phyloP scores from a whole-genome alignment of 2,797 vertebrate species.

The Chromobotia macracanthus region DNA sequence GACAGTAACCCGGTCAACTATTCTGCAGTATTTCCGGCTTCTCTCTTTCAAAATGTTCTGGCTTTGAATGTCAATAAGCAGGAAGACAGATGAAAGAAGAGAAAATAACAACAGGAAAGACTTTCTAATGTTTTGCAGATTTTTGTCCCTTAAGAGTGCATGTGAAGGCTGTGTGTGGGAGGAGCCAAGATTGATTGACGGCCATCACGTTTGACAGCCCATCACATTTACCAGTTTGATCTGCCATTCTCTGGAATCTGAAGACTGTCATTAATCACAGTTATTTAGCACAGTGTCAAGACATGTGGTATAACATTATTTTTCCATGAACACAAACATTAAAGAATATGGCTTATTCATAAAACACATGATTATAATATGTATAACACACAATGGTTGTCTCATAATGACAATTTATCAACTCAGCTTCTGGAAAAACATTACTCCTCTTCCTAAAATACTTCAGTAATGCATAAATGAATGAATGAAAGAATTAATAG shows the following conservation, averaged over 20 bases:
- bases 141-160: not conserved
- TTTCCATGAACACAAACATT: not conserved
- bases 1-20: not conserved
- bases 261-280: not conserved
- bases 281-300: not conserved
- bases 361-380: not conserved
- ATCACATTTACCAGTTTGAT: not conserved
- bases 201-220: constrained; percentile 4
- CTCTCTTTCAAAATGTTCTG: not conserved
- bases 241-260: not conserved
- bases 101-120: not conserved
- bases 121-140: not conserved
- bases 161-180: constrained; percentile 16
- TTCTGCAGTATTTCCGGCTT: not conserved
- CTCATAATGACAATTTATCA: not conserved
- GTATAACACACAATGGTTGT: not conserved
- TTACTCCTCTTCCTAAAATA: not conserved
- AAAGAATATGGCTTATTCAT: not conserved
- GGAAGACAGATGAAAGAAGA: not conserved
- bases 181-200: not conserved
- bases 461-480: not conserved
- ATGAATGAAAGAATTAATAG: not conserved
- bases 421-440: not conserved
- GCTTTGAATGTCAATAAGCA: not conserved
- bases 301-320: not conserved